Evolutionary conservation across 1,140 invertebrate species (phyloP), one percentile per base, ranked within the genome.

Genomic region (Hylaeus anthracinus): DNA sequence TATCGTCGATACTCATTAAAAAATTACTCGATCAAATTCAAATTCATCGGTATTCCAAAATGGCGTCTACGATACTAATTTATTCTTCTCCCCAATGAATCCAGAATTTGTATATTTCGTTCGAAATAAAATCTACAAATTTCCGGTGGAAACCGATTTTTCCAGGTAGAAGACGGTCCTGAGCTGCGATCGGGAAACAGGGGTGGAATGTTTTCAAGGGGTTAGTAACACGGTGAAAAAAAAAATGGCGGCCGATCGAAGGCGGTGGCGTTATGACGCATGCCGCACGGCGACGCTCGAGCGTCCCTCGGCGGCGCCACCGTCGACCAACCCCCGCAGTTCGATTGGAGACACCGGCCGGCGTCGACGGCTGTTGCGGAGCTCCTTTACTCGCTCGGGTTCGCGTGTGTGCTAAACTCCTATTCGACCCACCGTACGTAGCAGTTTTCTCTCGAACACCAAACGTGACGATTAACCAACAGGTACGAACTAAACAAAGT

Each of bases 281-380:
- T 90, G 83, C 85, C 72, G 80, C 75, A 77, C 74, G 71, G 75
- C 75, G 58, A 64, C 14, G 60, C 72, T 82, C n/a, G 61, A 72
- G 84, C 83, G 83, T 88, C 84, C 76, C 70, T 86, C 79, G 83
- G 81, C 84, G 91, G 92, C 91, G 92, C 92, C 91, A 93, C 92
- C 74, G 89, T 91, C 92, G 91, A 79, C 73, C 82, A 86, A 90
- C 87, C 88, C 91, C 89, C 90, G 86, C 92, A 93, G 92, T 93
- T 93, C 92, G 92, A 93, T 93, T 90, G 86, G 87, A 90, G 91
- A 90, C 91, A 92, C 92, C 92, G 92, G 92, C 92, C 92, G 92
- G 92, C 88, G 72, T 83, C 77, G 79, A 89, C 89, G 88, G 79
- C 79, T 72, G 77, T 82, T 58, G 79, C 77, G 88, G 73, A 72